Evolutionary conservation across 2,113 vertebrate species (phyloP).

Genomic region (Ciconia boyciana): DNA sequence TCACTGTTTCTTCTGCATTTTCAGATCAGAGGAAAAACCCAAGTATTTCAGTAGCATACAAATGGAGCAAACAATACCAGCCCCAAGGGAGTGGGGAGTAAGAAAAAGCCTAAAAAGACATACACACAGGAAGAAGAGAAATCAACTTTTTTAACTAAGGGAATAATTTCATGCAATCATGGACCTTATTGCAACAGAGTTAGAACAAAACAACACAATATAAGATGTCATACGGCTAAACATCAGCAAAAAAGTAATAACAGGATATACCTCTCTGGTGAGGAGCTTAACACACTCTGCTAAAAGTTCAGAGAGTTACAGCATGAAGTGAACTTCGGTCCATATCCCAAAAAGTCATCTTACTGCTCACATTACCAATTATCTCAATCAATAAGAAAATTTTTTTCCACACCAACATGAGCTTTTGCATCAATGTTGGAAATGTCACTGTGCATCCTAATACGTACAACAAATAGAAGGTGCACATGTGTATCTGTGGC

Average conservation of each 20-base stretch:
- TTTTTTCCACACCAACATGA: background rate
- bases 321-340: background rate
- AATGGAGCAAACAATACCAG: constrained; percentile 3
- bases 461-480: background rate
- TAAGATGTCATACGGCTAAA: background rate
- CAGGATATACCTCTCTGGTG: background rate
- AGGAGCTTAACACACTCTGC: background rate
- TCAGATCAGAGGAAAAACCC: background rate
- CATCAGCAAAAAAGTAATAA: background rate
- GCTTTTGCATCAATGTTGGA: background rate
- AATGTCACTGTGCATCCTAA: background rate
- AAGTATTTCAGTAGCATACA: background rate
- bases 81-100: background rate
- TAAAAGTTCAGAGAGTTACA: background rate
- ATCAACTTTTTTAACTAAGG: constrained; percentile 1
- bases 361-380: background rate
- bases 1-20: constrained; percentile 13
- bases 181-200: background rate
- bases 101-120: background rate
- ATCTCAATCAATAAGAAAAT: background rate
- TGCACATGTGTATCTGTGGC: background rate
- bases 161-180: background rate
- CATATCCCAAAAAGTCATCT: background rate
- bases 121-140: background rate
- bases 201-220: background rate